Base-by-base conservation (phyloP, 92 coral and sea anemone species). In the Virgularia gustaviana region DNA sequence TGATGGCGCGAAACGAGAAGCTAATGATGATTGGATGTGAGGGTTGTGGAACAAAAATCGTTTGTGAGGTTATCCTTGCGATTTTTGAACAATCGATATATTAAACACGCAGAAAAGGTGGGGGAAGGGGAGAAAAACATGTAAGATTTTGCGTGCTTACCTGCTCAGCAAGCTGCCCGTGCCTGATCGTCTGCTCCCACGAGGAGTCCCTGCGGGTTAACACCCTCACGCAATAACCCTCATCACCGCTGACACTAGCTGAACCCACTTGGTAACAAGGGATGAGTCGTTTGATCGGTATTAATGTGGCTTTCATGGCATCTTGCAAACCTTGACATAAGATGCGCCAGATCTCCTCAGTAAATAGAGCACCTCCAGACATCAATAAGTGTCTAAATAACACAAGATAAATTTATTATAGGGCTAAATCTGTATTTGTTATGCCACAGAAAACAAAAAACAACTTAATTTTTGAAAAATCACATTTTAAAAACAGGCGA, bases 181-280 rank as follows among this genome's bases (percentile, higher is more conserved):
- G 87, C 56, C 99, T 78, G 72, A 94, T 77, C 61, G 89, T 74
- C 47, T 90, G 96, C 8, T 85, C 87, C 51, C 85, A 80, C 35
- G 81, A 85, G 49, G 90, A 79, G 67, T 94, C 99, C 43, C 99
- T 83, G 43, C 99, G 74, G 32, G 99, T 91, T 30, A 94, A 90
- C 31, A 94, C 94, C 61, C 86, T 87, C 42, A 94, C 99, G 9
- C 79, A 83, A 89, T 83, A 89, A 2, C 99, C 99, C 63, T 94
- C 96, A 60, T 94, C 99, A 38, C 99, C 99, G 43, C 87, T 85
- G 22, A 94, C 99, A 58, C 83, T 89, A 61, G 61, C 75, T 28
- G 99, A 94, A 77, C 96, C 94, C 7, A 96, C 94, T 79, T 94
- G 99, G 74, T 86, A 94, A 36, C 99, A 94, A 53, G 94, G 85